phyloP scores from a whole-genome alignment of 2,113 vertebrate genomes.

The Coracopsis vasa region DNA sequence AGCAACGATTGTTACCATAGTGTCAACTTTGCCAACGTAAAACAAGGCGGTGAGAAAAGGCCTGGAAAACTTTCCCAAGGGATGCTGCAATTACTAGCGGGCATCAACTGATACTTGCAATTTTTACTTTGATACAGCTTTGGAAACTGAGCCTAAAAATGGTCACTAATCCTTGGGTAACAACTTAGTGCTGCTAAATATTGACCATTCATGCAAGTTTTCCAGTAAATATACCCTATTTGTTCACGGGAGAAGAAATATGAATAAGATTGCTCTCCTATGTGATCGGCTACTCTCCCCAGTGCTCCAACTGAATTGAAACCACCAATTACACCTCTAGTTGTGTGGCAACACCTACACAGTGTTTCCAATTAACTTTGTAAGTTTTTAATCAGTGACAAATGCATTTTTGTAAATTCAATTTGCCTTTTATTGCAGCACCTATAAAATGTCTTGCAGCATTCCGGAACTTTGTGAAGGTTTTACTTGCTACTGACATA shows the following conservation, averaged over 20 bases:
- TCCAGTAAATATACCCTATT: background rate
- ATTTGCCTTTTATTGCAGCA: constrained; percentile 84
- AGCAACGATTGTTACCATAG: background rate
- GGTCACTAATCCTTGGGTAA: background rate
- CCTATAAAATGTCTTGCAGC: constrained; percentile 92
- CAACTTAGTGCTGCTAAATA: background rate
- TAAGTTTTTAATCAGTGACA: constrained; percentile 85
- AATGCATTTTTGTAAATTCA: constrained; percentile 85
- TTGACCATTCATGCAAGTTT: background rate
- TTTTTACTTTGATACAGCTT: background rate
- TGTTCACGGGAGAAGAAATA: background rate
- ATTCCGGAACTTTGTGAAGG: constrained; percentile 95
- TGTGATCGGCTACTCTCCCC: background rate
- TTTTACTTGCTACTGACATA: constrained; percentile 97
- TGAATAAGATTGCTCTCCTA: background rate
- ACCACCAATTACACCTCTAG: constrained; percentile 77
- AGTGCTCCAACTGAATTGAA: constrained; percentile 62
- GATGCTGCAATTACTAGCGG: background rate
- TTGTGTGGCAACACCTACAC: constrained; percentile 84
- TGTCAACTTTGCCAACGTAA: constrained; percentile 36
- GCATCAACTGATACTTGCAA: background rate
- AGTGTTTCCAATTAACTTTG: constrained; percentile 85
- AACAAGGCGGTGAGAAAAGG: background rate
- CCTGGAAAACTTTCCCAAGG: constrained; percentile 23
- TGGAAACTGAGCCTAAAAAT: background rate